phyloP scores from a whole-genome alignment of 2,797 vertebrate species.

The Xenopus petersii region DNA sequence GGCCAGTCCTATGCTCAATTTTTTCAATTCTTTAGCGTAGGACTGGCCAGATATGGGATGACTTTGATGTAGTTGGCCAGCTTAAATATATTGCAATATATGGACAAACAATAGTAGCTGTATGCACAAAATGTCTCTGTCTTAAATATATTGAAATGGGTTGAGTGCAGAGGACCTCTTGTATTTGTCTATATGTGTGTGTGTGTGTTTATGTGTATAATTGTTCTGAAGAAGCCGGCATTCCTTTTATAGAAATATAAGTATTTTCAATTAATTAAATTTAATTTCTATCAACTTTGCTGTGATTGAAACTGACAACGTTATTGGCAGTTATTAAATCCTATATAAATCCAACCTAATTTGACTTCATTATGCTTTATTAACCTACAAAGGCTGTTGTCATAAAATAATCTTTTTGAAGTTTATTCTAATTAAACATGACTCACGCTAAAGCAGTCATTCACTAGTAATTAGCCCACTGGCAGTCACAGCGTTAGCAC shows the following conservation, averaged over 20 bases:
- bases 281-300: not conserved
- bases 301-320: slow-evolving; percentile 5
- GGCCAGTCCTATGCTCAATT: too few relatives aligned
- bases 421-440: slow-evolving; percentile 8
- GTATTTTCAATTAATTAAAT: not conserved
- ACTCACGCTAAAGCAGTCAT: slow-evolving; percentile 8
- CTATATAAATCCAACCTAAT: not conserved
- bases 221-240: too few relatives aligned
- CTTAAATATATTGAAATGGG: too few relatives aligned
- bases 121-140: too few relatives aligned
- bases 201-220: too few relatives aligned
- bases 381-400: slow-evolving; percentile 1
- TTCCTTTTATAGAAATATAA: not conserved
- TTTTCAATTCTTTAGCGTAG: too few relatives aligned
- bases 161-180: too few relatives aligned
- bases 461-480: slow-evolving; percentile 9
- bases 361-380: slow-evolving; percentile 16
- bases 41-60: too few relatives aligned
- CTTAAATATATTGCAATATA: too few relatives aligned
- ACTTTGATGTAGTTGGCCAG: too few relatives aligned
- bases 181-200: too few relatives aligned
- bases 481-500: not conserved
- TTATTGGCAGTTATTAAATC: slow-evolving; percentile 9
- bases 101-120: too few relatives aligned
- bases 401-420: slow-evolving; percentile 5